These are phyloP conservation scores for Fregetta grallaria DNA, from an alignment of 2,113 vertebrate genomes.

Conservation along the genomic window DNA sequence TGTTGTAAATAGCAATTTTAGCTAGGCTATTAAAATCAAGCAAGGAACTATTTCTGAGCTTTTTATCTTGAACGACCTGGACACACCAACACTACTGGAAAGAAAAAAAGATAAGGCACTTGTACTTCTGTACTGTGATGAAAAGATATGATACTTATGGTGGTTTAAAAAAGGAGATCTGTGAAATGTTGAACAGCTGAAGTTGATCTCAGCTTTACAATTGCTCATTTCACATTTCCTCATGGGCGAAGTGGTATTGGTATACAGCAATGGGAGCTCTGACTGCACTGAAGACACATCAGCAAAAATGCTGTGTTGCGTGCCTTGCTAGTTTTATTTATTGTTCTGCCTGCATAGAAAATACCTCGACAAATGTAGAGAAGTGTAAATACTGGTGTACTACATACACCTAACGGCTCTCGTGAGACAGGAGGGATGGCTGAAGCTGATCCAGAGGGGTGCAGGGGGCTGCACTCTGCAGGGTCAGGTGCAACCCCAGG, in stretches of 20 bases:
- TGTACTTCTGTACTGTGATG: neutral
- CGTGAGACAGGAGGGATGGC: rapidly evolving
- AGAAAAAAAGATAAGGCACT: neutral
- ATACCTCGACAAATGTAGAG: neutral
- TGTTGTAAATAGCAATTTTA: neutral
- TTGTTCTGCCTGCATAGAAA: neutral
- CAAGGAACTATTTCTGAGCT: neutral
- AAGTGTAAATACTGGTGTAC: neutral
- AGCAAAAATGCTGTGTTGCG: neutral
- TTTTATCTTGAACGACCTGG: neutral
- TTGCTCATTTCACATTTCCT: neutral
- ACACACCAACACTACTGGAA: neutral
- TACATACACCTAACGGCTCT: neutral
- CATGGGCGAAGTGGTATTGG: neutral
- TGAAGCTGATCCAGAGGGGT: neutral
- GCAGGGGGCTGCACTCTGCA: neutral
- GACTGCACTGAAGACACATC: neutral
- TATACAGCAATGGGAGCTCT: neutral
- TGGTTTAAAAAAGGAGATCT: neutral
- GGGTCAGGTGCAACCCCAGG: neutral
- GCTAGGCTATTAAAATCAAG: neutral
- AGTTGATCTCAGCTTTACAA: neutral
- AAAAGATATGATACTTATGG: neutral
- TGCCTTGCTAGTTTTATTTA: neutral
- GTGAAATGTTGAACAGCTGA: neutral